Conservation (phyloP, 2,113 vertebrate species). For the Petroica traversi region DNA sequence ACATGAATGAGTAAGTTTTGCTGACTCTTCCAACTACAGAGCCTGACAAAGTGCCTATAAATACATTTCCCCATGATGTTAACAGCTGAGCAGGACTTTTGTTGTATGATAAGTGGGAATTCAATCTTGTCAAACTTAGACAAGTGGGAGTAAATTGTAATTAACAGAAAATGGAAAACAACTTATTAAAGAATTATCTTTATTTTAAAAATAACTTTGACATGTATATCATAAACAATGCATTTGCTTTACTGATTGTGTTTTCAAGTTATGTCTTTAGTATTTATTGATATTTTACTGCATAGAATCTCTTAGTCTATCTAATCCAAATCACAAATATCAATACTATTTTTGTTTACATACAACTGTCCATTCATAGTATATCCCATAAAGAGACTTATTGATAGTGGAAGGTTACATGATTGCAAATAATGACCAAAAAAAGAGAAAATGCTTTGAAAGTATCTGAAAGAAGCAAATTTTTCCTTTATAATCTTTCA, state of each 20-base stretch:
- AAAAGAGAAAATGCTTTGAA: not conserved
- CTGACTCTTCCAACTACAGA: slow-evolving; percentile 26
- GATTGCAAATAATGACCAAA: not conserved
- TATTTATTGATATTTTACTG: not conserved
- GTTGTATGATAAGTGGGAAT: not conserved
- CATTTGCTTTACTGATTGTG: not conserved
- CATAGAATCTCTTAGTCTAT: not conserved
- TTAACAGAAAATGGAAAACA: not conserved
- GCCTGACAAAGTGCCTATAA: slow-evolving; percentile 39
- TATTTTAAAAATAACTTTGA: not conserved
- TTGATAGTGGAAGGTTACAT: not conserved
- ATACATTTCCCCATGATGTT: slow-evolving; percentile 48
- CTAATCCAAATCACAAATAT: not conserved
- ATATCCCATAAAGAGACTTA: not conserved
- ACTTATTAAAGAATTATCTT: not conserved
- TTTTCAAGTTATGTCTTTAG: not conserved
- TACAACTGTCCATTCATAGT: not conserved
- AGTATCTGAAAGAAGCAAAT: not conserved
- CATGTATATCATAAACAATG: not conserved
- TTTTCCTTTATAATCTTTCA: not conserved
- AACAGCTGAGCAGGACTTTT: slow-evolving; percentile 4
- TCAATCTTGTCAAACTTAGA: not conserved
- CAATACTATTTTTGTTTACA: not conserved
- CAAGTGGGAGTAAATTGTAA: not conserved
- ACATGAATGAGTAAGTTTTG: slow-evolving; percentile 57